A percentile compares a stretch with the other conserved stretches of the same genome.
phyloP scores from a whole-genome alignment of 2,797 vertebrate genomes.

The Champsocephalus gunnari region DNA sequence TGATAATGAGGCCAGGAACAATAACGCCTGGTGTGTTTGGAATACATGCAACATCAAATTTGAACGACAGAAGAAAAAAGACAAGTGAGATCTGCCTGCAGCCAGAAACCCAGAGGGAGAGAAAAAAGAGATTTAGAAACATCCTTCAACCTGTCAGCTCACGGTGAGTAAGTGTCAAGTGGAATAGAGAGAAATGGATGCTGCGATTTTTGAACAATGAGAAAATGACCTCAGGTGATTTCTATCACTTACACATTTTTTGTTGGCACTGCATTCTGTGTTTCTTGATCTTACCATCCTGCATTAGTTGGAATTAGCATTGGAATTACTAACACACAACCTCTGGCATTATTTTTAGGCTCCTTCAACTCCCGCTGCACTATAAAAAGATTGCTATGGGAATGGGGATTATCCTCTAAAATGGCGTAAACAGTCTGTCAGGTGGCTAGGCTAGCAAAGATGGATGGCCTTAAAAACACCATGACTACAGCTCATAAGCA shows the following conservation, averaged over 20 bases:
- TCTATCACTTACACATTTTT: slow-evolving; percentile 8
- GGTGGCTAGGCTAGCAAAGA: slow-evolving; percentile 37
- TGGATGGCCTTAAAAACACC: slow-evolving; percentile 32
- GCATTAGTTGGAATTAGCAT: slow-evolving; percentile 20
- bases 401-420: slow-evolving; percentile 60
- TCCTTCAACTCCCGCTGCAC: slow-evolving; percentile 32
- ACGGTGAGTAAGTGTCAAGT: slow-evolving; percentile 44
- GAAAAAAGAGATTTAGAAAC: slow-evolving; percentile 50
- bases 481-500: neutral
- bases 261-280: neutral
- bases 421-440: slow-evolving; percentile 49
- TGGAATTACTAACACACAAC: slow-evolving; percentile 28
- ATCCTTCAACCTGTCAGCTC: slow-evolving; percentile 73
- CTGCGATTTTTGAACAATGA: slow-evolving; percentile 44
- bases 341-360: slow-evolving; percentile 28
- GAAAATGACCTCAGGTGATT: slow-evolving; percentile 37
- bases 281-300: slow-evolving; percentile 37
- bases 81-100: slow-evolving; percentile 46
- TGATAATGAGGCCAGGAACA: slow-evolving; percentile 1
- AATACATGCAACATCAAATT: slow-evolving; percentile 30
- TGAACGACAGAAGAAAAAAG: slow-evolving; percentile 26
- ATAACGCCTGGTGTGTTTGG: slow-evolving; percentile 3
- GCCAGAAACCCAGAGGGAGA: slow-evolving; percentile 37
- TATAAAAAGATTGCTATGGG: slow-evolving; percentile 46
- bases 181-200: slow-evolving; percentile 27